Percentiles rank a stretch among this genome's conserved stretches.
Conservation (phyloP, 2,888 invertebrate genomes). For the Clanis bilineata region DNA sequence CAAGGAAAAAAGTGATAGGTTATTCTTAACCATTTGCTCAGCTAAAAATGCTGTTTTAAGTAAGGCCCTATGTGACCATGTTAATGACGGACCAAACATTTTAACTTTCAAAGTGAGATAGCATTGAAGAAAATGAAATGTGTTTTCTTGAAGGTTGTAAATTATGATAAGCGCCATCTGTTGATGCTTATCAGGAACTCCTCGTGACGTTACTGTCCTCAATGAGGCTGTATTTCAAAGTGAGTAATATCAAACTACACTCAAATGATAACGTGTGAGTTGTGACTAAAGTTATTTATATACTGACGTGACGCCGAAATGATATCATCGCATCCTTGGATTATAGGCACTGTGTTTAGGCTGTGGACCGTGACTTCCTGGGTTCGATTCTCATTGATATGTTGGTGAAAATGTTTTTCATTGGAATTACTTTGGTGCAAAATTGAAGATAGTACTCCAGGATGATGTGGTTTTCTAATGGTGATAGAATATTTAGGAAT, state of each 20-base stretch:
- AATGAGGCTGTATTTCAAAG: not conserved
- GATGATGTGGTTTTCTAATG: too few relatives aligned
- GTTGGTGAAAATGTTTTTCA: too few relatives aligned
- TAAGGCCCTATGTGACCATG: too few relatives aligned
- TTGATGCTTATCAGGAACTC: not conserved
- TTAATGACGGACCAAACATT: too few relatives aligned
- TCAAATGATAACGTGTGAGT: not conserved
- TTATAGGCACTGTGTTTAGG: not conserved
- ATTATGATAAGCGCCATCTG: constrained; percentile 7
- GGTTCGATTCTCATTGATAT: not conserved
- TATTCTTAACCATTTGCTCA: too few relatives aligned
- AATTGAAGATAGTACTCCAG: too few relatives aligned
- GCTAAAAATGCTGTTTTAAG: too few relatives aligned
- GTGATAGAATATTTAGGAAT: too few relatives aligned
- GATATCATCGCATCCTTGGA: not conserved
- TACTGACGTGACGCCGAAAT: not conserved
- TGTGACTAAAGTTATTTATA: not conserved
- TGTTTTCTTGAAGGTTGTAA: too few relatives aligned
- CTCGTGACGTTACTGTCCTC: not conserved
- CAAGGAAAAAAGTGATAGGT: too few relatives aligned
- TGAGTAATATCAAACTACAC: not conserved
- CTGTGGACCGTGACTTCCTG: not conserved
- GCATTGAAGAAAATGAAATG: not conserved
- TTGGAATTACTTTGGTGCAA: too few relatives aligned
- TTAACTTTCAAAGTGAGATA: too few relatives aligned